Evolutionary conservation across 2,113 vertebrate species (phyloP).

Genomic region (Brachyistius frenatus): DNA sequence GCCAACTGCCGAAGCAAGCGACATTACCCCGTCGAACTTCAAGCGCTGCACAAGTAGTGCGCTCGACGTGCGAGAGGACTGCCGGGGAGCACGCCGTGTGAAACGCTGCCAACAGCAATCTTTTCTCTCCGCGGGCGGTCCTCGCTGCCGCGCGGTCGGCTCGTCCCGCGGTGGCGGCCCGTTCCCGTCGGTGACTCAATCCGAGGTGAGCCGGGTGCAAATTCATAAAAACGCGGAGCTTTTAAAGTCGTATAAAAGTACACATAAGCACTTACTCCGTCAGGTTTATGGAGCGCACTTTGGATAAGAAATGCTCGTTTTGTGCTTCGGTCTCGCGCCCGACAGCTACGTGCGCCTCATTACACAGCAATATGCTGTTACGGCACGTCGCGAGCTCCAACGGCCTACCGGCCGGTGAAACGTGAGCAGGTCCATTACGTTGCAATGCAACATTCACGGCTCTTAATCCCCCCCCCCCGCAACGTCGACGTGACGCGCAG

Average conservation of each 20-base stretch:
- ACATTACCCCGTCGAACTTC: too few relatives aligned
- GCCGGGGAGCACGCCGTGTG: too few relatives aligned
- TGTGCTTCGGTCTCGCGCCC: background rate
- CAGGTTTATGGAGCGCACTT: background rate
- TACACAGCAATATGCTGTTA: background rate
- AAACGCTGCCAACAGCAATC: too few relatives aligned
- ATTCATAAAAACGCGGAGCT: conserved; percentile 8
- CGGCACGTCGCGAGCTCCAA: background rate
- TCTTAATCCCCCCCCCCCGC: too few relatives aligned
- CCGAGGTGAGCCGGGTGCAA: background rate
- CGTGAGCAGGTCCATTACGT: too few relatives aligned
- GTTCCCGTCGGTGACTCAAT: background rate
- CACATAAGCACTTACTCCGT: background rate
- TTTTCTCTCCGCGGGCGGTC: background rate
- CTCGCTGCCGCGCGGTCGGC: background rate
- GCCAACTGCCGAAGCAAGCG: too few relatives aligned
- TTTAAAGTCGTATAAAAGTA: conserved; percentile 1
- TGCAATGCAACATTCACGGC: too few relatives aligned
- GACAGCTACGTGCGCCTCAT: background rate
- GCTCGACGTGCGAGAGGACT: too few relatives aligned
- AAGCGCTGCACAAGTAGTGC: too few relatives aligned
- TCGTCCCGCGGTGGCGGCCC: background rate
- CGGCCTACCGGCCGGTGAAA: background rate
- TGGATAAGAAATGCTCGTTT: conserved; percentile 11
- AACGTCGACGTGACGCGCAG: too few relatives aligned